These are phyloP conservation scores for Cantharis rufa DNA, from an alignment of 2,888 invertebrate species.

Conservation along the genomic window DNA sequence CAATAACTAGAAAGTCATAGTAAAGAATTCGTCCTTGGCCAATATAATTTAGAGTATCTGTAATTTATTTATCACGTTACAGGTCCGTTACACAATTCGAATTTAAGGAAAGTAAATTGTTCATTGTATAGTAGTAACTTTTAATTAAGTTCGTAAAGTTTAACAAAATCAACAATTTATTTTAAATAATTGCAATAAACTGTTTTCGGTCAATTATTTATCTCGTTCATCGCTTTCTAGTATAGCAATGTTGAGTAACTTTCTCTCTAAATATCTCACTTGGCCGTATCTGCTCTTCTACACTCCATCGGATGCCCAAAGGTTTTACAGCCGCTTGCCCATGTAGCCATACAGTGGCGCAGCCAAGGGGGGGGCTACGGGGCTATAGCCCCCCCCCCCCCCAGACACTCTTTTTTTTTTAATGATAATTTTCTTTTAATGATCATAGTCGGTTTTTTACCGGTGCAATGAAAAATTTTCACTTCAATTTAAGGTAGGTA, in stretches of 20 bases:
- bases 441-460: no score
- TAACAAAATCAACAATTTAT: neutral
- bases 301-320: neutral
- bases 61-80: conserved; percentile 3
- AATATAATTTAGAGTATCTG: conserved; percentile 3
- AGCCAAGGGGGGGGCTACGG: no score
- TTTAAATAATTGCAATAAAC: neutral
- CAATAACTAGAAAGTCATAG: neutral
- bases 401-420: no score
- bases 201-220: neutral
- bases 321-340: neutral
- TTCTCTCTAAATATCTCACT: neutral
- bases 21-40: conserved; percentile 4
- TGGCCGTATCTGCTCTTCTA: no score
- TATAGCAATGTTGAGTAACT: neutral
- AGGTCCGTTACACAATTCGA: conserved; percentile 1
- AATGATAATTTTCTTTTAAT: no score
- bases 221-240: neutral
- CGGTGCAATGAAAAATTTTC: no score
- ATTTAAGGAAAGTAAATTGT: neutral
- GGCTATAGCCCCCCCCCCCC: no score
- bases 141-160: neutral
- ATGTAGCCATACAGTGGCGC: no score
- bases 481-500: no score
- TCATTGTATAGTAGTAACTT: neutral